Percentiles rank a stretch among this genome's conserved stretches.
Evolutionary conservation across 1,140 invertebrate species (phyloP).

Genomic region (Elymnias hypermnestra): DNA sequence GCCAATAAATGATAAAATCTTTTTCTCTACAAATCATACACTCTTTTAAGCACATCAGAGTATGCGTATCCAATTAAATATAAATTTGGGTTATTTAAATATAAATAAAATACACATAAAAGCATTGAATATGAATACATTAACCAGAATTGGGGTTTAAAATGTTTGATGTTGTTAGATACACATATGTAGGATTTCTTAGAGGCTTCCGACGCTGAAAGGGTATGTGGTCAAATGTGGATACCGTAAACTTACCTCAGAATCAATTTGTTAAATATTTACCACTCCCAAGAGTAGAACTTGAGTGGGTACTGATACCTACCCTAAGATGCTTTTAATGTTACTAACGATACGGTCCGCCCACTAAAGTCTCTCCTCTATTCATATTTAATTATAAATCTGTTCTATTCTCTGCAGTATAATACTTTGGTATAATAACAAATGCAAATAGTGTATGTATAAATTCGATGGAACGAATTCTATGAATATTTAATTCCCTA

Average conservation of each 20-base stretch:
- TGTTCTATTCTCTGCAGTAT: background rate
- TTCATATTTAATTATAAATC: constrained; percentile 25
- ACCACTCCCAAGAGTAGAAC: constrained; percentile 38
- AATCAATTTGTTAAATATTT: constrained; percentile 68
- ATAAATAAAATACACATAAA: too few relatives aligned
- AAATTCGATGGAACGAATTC: background rate
- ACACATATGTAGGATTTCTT: constrained; percentile 36
- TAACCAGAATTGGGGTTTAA: constrained; percentile 16
- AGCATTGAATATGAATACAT: constrained; percentile 13
- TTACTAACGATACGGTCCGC: constrained; percentile 16
- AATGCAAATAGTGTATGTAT: constrained; percentile 1
- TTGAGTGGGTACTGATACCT: constrained; percentile 19
- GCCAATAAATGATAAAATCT: too few relatives aligned
- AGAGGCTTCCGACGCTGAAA: constrained; percentile 55
- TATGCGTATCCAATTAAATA: too few relatives aligned
- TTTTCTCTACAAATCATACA: too few relatives aligned
- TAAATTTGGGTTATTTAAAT: too few relatives aligned
- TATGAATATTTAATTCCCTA: background rate
- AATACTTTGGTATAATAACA: background rate
- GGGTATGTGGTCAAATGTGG: constrained; percentile 62
- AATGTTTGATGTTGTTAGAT: constrained; percentile 30
- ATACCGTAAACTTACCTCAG: constrained; percentile 45
- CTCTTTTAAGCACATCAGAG: too few relatives aligned
- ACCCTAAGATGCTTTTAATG: constrained; percentile 38
- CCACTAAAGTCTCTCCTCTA: constrained; percentile 7